phyloP scores from a whole-genome alignment of 1,140 invertebrate genomes.

The Macrocentrus cingulum region DNA sequence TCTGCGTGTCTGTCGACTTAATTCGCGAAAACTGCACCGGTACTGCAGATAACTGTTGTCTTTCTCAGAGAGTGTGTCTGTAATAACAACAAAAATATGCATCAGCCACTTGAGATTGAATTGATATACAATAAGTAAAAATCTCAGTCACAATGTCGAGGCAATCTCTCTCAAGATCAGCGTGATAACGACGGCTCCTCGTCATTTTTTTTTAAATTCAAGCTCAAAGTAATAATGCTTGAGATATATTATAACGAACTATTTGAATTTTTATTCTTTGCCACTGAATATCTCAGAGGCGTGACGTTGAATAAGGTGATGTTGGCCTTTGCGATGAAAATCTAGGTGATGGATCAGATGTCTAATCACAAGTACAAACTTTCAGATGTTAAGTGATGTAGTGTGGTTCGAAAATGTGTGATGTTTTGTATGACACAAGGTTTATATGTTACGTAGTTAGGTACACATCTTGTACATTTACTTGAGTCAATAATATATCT shows the following conservation, averaged over 20 bases:
- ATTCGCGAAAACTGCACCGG: slow-evolving; percentile 18
- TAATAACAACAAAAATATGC: slow-evolving; percentile 7
- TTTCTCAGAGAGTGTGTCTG: not conserved
- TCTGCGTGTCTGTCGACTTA: slow-evolving; percentile 22
- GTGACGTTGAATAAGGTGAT: slow-evolving; percentile 5
- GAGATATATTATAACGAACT: not conserved
- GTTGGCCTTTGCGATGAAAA: not conserved
- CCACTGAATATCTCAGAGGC: not conserved
- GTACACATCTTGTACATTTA: not conserved
- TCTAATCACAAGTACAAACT: slow-evolving; percentile 3
- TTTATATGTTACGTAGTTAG: not conserved
- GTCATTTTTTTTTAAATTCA: not conserved
- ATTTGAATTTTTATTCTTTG: not conserved
- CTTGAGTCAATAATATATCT: no score
- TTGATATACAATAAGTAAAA: not conserved
- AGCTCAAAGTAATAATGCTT: slow-evolving; percentile 14
- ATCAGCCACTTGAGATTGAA: not conserved
- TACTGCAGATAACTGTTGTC: slow-evolving; percentile 23
- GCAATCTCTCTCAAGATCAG: slow-evolving; percentile 1
- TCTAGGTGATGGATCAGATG: not conserved
- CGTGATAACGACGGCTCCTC: no score
- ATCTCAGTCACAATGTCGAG: slow-evolving; percentile 2
- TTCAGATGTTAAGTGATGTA: slow-evolving; percentile 2
- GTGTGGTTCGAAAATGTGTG: not conserved
- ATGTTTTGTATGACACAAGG: not conserved